These are phyloP conservation scores for Meliscaeva auricollis DNA, from an alignment of 2,888 invertebrate genomes.

Conservation along the genomic window DNA sequence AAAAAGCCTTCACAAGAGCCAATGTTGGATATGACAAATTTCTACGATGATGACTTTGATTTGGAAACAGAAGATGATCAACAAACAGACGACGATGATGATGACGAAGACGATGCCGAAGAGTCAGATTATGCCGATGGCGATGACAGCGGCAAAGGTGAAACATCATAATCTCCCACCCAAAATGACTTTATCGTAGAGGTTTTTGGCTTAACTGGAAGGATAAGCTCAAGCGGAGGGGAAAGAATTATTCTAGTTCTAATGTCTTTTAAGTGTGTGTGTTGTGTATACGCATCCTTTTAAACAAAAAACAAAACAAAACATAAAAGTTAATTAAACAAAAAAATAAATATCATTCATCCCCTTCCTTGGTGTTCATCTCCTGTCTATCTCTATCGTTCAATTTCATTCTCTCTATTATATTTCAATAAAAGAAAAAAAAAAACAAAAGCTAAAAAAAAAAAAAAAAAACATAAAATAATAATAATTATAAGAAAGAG, in stretches of 20 bases:
- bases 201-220: conserved; percentile 27
- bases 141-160: conserved; percentile 96
- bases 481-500: conserved; percentile 36
- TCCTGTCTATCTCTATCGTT: conserved; percentile 61
- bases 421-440: conserved; percentile 56
- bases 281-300: conserved; percentile 49
- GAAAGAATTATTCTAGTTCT: conserved; percentile 59
- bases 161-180: conserved; percentile 85
- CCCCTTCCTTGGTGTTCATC: conserved; percentile 47
- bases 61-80: conserved; percentile 90
- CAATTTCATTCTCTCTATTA: conserved; percentile 68
- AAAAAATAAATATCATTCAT: conserved; percentile 17
- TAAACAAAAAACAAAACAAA: conserved; percentile 22
- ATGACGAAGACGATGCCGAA: conserved; percentile 87
- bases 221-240: conserved; percentile 42
- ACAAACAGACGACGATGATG: conserved; percentile 88
- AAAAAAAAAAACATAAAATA: conserved; percentile 34
- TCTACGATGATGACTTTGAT: conserved; percentile 98
- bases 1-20: conserved; percentile 94
- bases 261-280: conserved; percentile 39
- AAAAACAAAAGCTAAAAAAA: conserved; percentile 30
- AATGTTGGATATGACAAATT: conserved; percentile 96
- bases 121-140: conserved; percentile 82
- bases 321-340: conserved; percentile 20
- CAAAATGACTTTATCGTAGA: conserved; percentile 39